Conservation (phyloP, 2,888 invertebrate genomes). For the Brachypalpus laphriformis region DNA sequence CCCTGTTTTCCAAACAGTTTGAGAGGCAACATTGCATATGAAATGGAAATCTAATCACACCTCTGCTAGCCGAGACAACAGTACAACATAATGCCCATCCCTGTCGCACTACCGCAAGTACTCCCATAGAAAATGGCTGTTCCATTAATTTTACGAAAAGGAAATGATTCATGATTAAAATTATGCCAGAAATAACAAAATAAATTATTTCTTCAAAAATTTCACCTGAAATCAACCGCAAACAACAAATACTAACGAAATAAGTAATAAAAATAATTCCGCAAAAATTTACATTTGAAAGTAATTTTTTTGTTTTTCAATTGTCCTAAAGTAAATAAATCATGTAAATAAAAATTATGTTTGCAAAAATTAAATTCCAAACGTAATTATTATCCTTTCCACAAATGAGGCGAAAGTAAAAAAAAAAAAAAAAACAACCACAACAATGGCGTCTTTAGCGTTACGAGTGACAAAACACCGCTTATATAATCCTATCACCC, state of each 20-base stretch:
- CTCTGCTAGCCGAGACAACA: not conserved
- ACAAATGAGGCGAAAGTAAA: not conserved
- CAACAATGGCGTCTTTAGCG: slow-evolving; percentile 39
- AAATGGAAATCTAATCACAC: not conserved
- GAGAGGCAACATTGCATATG: slow-evolving; percentile 10
- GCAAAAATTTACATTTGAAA: not conserved
- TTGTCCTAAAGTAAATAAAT: not conserved
- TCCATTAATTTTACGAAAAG: not conserved
- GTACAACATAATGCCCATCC: not conserved
- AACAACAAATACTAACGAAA: not conserved
- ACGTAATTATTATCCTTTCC: not conserved
- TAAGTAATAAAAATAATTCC: not conserved
- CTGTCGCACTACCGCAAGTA: not conserved
- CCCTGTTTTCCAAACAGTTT: slow-evolving; percentile 19
- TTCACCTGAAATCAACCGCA: not conserved
- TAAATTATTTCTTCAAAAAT: not conserved
- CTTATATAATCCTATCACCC: slow-evolving; percentile 21
- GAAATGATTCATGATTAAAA: slow-evolving; percentile 1
- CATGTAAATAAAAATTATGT: not conserved
- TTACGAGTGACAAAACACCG: not conserved
- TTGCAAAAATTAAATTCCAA: not conserved
- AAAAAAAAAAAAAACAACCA: not conserved
- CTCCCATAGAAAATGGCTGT: slow-evolving; percentile 22
- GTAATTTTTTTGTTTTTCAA: not conserved
- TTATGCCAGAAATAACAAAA: not conserved